Percentiles rank a stretch among this genome's conserved stretches.
Conservation (phyloP, 2,888 invertebrate species). For the Chouioia cunea region DNA sequence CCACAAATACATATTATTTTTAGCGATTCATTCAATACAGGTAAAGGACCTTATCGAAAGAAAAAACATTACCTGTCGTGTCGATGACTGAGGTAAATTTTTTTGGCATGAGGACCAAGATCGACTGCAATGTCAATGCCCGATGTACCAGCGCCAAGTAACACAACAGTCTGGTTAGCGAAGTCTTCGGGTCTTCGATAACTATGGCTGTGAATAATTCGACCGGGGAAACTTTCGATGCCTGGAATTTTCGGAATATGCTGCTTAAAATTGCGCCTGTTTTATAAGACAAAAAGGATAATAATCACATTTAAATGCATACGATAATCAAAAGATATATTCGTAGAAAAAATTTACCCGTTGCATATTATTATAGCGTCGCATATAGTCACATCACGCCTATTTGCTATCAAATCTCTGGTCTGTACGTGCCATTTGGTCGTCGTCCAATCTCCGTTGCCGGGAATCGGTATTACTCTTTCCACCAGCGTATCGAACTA, state of each 20-base stretch:
- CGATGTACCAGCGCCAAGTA: background rate
- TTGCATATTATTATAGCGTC: too few relatives aligned
- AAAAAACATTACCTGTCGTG: too few relatives aligned
- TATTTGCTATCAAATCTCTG: too few relatives aligned
- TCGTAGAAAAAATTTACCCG: too few relatives aligned
- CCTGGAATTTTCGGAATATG: constrained; percentile 78
- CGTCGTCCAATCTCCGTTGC: too few relatives aligned
- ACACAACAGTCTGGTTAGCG: constrained; percentile 68
- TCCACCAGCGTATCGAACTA: too few relatives aligned
- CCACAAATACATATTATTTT: too few relatives aligned
- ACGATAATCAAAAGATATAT: background rate
- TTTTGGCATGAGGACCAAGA: background rate
- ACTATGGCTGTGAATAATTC: constrained; percentile 84
- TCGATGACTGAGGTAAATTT: background rate
- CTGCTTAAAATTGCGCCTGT: constrained; percentile 87
- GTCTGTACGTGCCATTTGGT: too few relatives aligned
- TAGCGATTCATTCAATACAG: background rate
- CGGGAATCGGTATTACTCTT: too few relatives aligned
- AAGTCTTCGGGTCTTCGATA: constrained; percentile 81
- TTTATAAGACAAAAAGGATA: background rate
- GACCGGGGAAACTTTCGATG: constrained; percentile 71
- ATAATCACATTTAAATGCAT: background rate
- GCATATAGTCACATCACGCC: too few relatives aligned
- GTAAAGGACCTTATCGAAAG: background rate
- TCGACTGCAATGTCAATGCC: background rate